These are phyloP conservation scores for Eremophila alpestris DNA, from an alignment of 2,797 vertebrate genomes.

Conservation along the genomic window DNA sequence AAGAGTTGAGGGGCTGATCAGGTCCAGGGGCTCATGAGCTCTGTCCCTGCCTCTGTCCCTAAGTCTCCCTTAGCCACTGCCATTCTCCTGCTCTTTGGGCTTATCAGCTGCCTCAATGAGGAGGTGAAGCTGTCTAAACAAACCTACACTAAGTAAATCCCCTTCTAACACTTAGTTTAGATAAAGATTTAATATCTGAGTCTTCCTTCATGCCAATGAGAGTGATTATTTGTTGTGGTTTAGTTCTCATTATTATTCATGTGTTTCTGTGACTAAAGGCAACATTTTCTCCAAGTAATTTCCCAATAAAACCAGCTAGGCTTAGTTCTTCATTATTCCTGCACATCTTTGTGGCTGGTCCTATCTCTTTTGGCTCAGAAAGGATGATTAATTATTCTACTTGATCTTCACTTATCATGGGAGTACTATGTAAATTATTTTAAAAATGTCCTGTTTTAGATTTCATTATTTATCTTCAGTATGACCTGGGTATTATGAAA, in stretches of 20 bases:
- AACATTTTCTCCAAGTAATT: constrained; percentile 19
- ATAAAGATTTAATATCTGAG: background rate
- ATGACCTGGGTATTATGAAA: background rate
- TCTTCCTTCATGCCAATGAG: background rate
- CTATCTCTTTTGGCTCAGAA: constrained; percentile 4
- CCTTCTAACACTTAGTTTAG: background rate
- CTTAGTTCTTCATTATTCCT: constrained; percentile 34
- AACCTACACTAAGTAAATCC: background rate
- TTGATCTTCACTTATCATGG: constrained; percentile 42
- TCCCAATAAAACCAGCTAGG: background rate
- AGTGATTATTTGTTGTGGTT: background rate
- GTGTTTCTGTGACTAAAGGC: constrained; percentile 19
- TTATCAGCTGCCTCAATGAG: background rate
- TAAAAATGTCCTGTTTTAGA: background rate
- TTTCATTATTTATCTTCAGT: constrained; percentile 27
- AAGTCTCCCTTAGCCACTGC: background rate
- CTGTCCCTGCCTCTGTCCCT: background rate
- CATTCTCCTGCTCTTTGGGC: background rate
- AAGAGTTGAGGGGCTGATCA: background rate
- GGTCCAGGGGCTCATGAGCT: background rate
- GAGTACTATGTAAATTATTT: constrained; percentile 45
- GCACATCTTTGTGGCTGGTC: background rate
- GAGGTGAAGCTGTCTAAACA: background rate
- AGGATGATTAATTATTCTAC: constrained; percentile 48
- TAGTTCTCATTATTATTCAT: constrained; percentile 3